A percentile compares a stretch with the other conserved stretches of the same genome.
Evolutionary conservation across 1,140 invertebrate species (phyloP).

Genomic region (Stegodyphus mimosarum): DNA sequence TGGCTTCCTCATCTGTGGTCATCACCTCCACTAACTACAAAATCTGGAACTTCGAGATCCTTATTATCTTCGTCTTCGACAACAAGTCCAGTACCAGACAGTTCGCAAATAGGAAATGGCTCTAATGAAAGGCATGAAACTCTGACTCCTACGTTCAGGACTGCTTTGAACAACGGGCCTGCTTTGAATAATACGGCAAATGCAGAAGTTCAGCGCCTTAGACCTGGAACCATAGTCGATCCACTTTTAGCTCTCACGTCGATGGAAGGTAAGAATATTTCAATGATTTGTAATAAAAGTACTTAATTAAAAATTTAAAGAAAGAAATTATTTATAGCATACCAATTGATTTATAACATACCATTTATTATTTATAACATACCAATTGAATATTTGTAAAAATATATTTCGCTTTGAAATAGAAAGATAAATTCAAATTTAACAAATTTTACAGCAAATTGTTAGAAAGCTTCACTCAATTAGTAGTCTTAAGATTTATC

Average conservation of each 20-base stretch:
- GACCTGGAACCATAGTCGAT: neutral
- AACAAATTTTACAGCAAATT: too few relatives aligned
- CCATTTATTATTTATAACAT: too few relatives aligned
- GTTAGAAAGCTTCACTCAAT: too few relatives aligned
- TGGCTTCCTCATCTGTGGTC: constrained; percentile 45
- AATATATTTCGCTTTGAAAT: too few relatives aligned
- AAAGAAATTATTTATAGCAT: too few relatives aligned
- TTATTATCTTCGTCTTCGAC: neutral
- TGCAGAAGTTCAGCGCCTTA: neutral
- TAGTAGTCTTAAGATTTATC: too few relatives aligned
- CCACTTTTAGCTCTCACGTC: neutral
- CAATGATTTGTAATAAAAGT: too few relatives aligned
- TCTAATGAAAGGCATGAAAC: neutral
- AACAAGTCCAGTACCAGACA: neutral
- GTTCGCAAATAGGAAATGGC: neutral
- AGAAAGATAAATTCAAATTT: too few relatives aligned
- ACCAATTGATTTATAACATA: too few relatives aligned
- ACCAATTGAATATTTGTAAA: too few relatives aligned
- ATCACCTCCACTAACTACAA: neutral
- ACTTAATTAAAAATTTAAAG: too few relatives aligned
- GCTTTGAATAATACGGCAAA: neutral
- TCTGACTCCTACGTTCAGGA: neutral
- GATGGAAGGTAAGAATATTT: neutral
- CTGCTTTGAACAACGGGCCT: neutral
- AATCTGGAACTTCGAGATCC: neutral